A percentile compares a stretch with the other conserved stretches of the same genome.
Conservation (phyloP, 92 coral and sea anemone genomes). For the Desmophyllum pertusum region DNA sequence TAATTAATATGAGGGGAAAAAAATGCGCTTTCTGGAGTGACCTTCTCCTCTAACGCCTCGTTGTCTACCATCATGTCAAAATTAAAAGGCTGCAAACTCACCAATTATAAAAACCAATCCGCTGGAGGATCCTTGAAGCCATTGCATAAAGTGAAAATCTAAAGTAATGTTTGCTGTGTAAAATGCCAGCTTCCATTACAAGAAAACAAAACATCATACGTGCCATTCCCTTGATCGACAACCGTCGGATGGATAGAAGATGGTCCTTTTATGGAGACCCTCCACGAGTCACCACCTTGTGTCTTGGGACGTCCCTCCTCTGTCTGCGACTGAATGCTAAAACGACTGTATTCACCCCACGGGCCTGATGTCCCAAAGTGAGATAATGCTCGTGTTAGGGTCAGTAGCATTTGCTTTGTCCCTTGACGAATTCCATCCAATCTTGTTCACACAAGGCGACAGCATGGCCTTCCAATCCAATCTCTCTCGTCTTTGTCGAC, state of each 20-base stretch:
- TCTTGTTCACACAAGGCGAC: constrained; percentile 72
- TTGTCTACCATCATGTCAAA: no score
- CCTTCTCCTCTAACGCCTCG: no score
- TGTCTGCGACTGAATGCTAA: constrained; percentile 84
- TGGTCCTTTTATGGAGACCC: constrained; percentile 73
- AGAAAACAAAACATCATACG: constrained; percentile 84
- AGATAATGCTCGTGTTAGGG: constrained; percentile 52
- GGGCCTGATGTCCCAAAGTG: constrained; percentile 75
- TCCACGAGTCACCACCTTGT: constrained; percentile 86
- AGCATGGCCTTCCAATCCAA: constrained; percentile 82
- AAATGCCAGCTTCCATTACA: constrained; percentile 76
- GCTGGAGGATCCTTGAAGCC: constrained; percentile 80
- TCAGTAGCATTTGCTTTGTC: constrained; percentile 63
- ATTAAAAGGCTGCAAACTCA: no score
- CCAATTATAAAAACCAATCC: constrained; percentile 85
- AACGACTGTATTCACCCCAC: constrained; percentile 79
- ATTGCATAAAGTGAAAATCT: constrained; percentile 81
- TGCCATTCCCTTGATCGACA: constrained; percentile 78
- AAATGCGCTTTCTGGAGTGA: no score
- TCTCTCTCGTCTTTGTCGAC: constrained; percentile 73
- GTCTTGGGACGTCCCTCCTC: constrained; percentile 56
- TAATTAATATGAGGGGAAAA: no score
- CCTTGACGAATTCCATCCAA: constrained; percentile 61
- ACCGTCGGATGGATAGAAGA: constrained; percentile 76
- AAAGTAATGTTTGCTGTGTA: constrained; percentile 66